A percentile compares a stretch with the other conserved stretches of the same genome.
phyloP scores from a whole-genome alignment of 2,113 vertebrate genomes.

The Corythoichthys intestinalis region DNA sequence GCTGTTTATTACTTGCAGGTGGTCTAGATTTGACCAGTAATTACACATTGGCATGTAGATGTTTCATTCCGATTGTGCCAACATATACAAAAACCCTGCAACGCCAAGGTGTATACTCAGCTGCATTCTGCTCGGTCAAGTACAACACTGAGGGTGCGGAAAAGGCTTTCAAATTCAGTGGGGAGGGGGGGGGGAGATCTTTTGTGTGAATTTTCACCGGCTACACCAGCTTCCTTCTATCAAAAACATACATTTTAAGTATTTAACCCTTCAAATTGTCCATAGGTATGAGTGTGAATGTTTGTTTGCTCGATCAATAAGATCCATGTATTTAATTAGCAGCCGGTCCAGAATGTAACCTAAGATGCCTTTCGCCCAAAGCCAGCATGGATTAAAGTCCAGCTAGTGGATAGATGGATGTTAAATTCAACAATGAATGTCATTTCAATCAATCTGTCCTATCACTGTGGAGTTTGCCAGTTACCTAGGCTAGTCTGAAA shows the following conservation, averaged over 20 bases:
- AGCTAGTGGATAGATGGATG: neutral
- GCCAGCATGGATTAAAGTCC: neutral
- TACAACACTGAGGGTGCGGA: constrained; percentile 5
- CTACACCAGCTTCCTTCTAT: neutral
- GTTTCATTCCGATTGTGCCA: neutral
- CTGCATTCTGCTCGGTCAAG: neutral
- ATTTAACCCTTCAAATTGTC: neutral
- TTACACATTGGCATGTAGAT: neutral
- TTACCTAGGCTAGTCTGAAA: no score
- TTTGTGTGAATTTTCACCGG: neutral
- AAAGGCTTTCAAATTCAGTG: neutral
- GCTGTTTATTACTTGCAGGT: constrained; percentile 28
- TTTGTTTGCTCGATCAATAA: neutral
- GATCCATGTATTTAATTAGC: neutral
- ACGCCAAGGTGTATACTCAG: constrained; percentile 13
- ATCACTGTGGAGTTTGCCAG: no score
- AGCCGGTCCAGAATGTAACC: neutral
- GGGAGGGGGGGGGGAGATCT: neutral
- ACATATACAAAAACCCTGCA: neutral
- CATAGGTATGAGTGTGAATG: neutral
- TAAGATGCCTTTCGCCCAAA: neutral
- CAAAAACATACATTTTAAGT: neutral
- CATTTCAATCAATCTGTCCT: no score
- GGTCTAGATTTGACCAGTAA: constrained; percentile 13
- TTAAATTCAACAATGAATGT: neutral